Conservation (phyloP, 2,797 vertebrate species). For the Neosalanx taihuensis region DNA sequence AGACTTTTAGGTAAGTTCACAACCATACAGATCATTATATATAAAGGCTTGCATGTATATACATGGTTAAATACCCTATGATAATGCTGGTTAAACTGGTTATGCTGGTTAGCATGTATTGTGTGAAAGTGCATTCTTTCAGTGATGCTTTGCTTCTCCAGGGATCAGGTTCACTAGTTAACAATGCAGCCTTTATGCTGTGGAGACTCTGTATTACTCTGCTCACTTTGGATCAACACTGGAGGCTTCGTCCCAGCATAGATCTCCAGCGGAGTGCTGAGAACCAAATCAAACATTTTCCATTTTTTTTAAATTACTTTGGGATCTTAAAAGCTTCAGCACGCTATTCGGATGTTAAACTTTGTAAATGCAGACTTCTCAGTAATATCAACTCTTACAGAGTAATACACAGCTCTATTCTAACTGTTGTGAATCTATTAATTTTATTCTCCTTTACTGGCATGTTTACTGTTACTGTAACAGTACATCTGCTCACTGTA, state of each 20-base stretch:
- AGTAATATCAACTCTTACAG: too few species aligned
- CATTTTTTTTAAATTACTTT: neutral
- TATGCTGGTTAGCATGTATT: neutral
- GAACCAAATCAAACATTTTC: neutral
- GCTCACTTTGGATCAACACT: too few species aligned
- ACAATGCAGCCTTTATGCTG: too few species aligned
- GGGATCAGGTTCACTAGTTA: neutral
- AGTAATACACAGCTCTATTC: too few species aligned
- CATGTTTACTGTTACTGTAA: too few species aligned
- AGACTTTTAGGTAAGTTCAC: constrained; percentile 9
- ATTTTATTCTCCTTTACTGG: too few species aligned
- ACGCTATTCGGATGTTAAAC: neutral
- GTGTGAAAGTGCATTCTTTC: neutral
- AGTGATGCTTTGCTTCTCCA: neutral
- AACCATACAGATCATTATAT: neutral
- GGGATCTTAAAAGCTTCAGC: neutral
- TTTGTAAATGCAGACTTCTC: too few species aligned
- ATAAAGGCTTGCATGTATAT: neutral
- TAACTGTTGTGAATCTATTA: too few species aligned
- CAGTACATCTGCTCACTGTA: too few species aligned
- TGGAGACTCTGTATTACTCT: neutral
- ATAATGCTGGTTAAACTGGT: too few species aligned
- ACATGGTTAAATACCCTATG: too few species aligned
- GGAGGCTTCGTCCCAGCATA: neutral
- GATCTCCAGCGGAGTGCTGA: neutral